Percentiles rank a stretch among this genome's conserved stretches.
Evolutionary conservation across 1,140 invertebrate genomes (phyloP).

Genomic region (Branchinecta lindahli): DNA sequence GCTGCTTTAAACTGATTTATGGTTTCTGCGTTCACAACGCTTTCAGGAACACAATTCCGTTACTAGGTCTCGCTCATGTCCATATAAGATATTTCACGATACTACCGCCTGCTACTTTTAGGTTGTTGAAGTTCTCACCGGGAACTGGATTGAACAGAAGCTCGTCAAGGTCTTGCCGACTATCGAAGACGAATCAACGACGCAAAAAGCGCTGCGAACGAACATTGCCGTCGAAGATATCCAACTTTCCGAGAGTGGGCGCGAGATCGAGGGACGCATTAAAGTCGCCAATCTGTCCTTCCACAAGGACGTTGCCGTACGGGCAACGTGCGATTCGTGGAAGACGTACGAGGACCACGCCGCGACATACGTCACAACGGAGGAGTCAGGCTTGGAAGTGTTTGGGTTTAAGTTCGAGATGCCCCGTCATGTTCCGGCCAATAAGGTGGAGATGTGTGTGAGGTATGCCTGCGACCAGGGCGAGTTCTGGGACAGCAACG

Average conservation of each 20-base stretch:
- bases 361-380: constrained; percentile 47
- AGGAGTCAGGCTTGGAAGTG: constrained; percentile 44
- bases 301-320: constrained; percentile 66
- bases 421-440: constrained; percentile 42
- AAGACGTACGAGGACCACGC: constrained; percentile 53
- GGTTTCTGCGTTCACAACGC: too few species aligned
- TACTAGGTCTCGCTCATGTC: too few species aligned
- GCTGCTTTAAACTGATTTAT: too few species aligned
- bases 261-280: constrained; percentile 58
- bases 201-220: neutral
- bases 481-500: constrained; percentile 86
- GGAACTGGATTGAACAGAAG: constrained; percentile 16
- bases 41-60: too few species aligned
- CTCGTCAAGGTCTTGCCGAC: constrained; percentile 17
- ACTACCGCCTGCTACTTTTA: neutral
- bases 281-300: constrained; percentile 85
- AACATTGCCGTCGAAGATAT: neutral
- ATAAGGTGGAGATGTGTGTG: constrained; percentile 75
- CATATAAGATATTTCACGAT: too few species aligned
- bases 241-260: constrained; percentile 33
- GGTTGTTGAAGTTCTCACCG: constrained; percentile 14
- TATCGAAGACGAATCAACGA: neutral
- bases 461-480: constrained; percentile 49
- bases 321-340: constrained; percentile 64
- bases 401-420: constrained; percentile 76